Evolutionary conservation across 2,797 vertebrate genomes (phyloP).

Genomic region (Syngnathus rostellatus): DNA sequence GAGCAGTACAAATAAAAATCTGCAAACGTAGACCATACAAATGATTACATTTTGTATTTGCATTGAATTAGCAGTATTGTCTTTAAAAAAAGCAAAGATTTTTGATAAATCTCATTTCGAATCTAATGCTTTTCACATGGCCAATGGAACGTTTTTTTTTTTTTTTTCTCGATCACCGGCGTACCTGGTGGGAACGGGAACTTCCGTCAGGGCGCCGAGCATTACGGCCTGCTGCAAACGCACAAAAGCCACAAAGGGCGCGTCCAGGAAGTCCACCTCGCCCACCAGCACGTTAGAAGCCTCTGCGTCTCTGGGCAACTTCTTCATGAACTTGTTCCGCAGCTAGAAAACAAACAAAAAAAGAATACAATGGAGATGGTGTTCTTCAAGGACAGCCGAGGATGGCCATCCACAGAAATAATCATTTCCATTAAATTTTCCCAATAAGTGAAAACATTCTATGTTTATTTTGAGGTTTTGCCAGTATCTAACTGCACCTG

Average conservation of each 20-base stretch:
- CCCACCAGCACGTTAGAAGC: slow-evolving; percentile 96
- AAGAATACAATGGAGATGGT: neutral
- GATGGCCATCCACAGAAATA: no score
- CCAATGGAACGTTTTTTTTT: no score
- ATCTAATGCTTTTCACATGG: no score
- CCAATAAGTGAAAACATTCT: no score
- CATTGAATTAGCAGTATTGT: neutral
- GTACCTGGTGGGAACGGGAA: slow-evolving; percentile 94
- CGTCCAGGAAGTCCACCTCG: slow-evolving; percentile 92
- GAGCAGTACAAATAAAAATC: slow-evolving; percentile 94
- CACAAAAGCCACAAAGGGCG: slow-evolving; percentile 92
- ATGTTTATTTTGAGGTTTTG: neutral
- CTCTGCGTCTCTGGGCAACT: slow-evolving; percentile 92
- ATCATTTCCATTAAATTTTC: no score
- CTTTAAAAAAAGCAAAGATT: no score
- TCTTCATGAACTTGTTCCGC: slow-evolving; percentile 99
- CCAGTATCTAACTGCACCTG: neutral
- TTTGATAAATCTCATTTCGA: no score
- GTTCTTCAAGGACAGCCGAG: slow-evolving; percentile 16
- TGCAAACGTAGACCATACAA: slow-evolving; percentile 36
- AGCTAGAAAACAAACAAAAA: slow-evolving; percentile 65
- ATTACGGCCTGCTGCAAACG: slow-evolving; percentile 93
- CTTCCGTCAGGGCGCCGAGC: slow-evolving; percentile 93
- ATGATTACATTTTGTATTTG: neutral
- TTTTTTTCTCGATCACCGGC: neutral